Base-by-base conservation (phyloP, 2,797 vertebrate genomes). In the Malacoraja senta region DNA sequence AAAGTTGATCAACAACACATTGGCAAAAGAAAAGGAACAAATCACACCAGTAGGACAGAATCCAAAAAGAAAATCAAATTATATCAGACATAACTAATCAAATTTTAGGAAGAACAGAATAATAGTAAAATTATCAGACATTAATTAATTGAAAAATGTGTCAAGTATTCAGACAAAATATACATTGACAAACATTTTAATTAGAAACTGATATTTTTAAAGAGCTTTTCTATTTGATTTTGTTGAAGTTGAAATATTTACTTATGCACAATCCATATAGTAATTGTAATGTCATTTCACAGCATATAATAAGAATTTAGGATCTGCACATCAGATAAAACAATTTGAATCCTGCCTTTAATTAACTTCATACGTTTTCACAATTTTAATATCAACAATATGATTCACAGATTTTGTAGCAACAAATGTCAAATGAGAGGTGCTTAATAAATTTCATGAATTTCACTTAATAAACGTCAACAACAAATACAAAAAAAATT, bases 341-440 rank as follows among this genome's bases (percentile, higher is more conserved):
- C 17, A 74, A 92, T 92, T 92, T 92, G 35, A 76, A 74, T 58
- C 95, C 95, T 96, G 96, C 95, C 95, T 95, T 95, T 96, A 96
- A 96, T 96, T 96, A 97, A 95, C 96, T 94, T 93, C 94, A 94
- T 93, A 83, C 38, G 94, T 93, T 76, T 58, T 93, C 84, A 93
- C 91, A 93, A 93, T 95, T 94, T 95, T 94, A 94, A 93, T 94
- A 95, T 94, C 94, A 94, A 92, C 86, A 93, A 94, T 93, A 86
- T 91, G 95, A 93, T 93, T 94, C 95, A 94, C 94, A 94, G 93
- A 94, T 94, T 53, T 79, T 94, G 94, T 93, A 94, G 93, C 94
- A 94, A 93, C 95, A 81, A 44, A 93, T 61, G 77, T 93, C 90
- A 93, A 83, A 93, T 80, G 63, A 78, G 93, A 91, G 93, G 63